Base-by-base conservation (phyloP, 2,888 invertebrate species). In the Caenorhabditis angaria region DNA sequence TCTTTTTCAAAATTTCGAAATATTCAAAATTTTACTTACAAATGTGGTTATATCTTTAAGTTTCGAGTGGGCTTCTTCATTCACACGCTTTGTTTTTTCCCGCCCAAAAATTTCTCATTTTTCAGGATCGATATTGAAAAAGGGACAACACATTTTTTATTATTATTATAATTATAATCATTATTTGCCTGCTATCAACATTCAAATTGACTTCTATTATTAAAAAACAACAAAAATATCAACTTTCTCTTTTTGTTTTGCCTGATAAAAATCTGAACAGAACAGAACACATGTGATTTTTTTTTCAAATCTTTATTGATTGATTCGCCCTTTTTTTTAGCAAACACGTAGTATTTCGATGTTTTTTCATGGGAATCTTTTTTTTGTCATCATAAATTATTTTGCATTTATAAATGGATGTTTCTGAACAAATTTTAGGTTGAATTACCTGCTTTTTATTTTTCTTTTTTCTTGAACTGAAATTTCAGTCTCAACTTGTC, bases 61-160 rank as follows among this genome's bases (percentile, higher is more conserved):
- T n/a, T n/a, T n/a, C n/a, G n/a, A n/a, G n/a, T n/a, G n/a, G n/a
- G n/a, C n/a, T n/a, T n/a, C n/a, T n/a, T n/a, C n/a, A n/a, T n/a
- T n/a, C n/a, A n/a, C n/a, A n/a, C n/a, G n/a, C 6, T 35, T 35
- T 6, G 14, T 35, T 56, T 24, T 35, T 27, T 32, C 10, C 25
- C 56, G 25, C 20, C 14, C 25, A n/a, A 20, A 14, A 24, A 35
- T 24, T 56, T 56, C 5, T 20, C 22, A 27, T 54, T 48, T 60
- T 60, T 48, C 60, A 60, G 60, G 60, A 60, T 60, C 60, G 60
- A 35, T 60, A 60, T 50, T 60, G 24, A 60, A 41, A 60, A 35
- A n/a, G n/a, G 41, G 41, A 41, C 41, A 41, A 41, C 41, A n/a
- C n/a, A n/a, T n/a, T n/a, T 53, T 61, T 61, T 55, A 55, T 55